phyloP scores from a whole-genome alignment of 2,797 vertebrate genomes.

The Dryobates pubescens region DNA sequence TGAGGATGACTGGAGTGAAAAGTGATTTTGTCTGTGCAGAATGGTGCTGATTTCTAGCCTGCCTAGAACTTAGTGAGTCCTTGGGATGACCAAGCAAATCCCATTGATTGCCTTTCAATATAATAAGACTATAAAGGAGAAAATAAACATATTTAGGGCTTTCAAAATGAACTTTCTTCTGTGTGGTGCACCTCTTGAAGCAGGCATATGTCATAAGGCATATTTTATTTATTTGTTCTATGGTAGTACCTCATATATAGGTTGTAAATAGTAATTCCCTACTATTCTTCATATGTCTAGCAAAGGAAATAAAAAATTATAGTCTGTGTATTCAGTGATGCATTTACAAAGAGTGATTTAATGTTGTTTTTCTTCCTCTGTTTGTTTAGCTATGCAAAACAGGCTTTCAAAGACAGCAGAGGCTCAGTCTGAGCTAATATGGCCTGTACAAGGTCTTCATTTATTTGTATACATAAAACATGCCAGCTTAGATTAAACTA shows the following conservation, averaged over 20 bases:
- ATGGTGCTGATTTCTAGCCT: neutral
- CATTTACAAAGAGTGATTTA: conserved; percentile 10
- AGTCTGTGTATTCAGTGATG: neutral
- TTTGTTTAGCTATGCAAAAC: conserved; percentile 47
- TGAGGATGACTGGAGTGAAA: neutral
- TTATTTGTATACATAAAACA: conserved; percentile 54
- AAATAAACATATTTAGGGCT: neutral
- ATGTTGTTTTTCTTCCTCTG: conserved; percentile 31
- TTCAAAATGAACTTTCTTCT: neutral
- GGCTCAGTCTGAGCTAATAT: neutral
- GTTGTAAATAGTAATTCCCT: conserved; percentile 2
- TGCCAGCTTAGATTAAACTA: conserved; percentile 38
- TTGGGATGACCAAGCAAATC: neutral
- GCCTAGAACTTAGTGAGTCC: neutral
- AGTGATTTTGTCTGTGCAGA: neutral
- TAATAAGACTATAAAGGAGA: neutral
- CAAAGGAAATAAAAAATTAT: conserved; percentile 14
- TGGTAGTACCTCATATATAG: neutral
- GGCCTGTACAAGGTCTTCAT: neutral
- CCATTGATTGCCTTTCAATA: neutral
- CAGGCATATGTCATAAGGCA: neutral
- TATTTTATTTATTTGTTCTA: neutral
- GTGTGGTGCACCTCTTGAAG: neutral
- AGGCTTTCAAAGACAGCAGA: conserved; percentile 35
- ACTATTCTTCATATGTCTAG: neutral